A percentile compares a stretch with the other conserved stretches of the same genome.
Conservation (phyloP, 2,113 vertebrate species). For the Notothenia coriiceps region DNA sequence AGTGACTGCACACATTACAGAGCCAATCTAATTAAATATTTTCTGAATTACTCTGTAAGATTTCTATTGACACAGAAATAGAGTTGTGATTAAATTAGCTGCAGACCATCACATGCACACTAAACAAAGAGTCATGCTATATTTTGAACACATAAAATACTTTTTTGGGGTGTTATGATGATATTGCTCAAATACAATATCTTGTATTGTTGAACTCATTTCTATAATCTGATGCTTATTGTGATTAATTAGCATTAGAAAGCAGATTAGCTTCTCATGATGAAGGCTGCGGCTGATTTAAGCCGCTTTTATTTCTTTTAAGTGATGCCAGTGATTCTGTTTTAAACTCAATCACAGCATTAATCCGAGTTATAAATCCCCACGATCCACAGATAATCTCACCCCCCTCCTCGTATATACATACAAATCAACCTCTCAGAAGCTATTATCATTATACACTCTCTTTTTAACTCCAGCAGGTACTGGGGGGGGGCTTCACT, state of each 20-base stretch:
- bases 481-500: slow-evolving; percentile 17
- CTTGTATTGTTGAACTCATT: slow-evolving; percentile 52
- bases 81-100: slow-evolving; percentile 67
- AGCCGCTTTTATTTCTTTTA: slow-evolving; percentile 66
- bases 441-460: slow-evolving; percentile 86
- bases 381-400: slow-evolving; percentile 89
- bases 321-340: slow-evolving; percentile 80
- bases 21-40: slow-evolving; percentile 62
- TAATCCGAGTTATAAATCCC: slow-evolving; percentile 91
- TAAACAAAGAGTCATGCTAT: too few species aligned
- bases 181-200: too few species aligned
- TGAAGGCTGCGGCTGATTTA: slow-evolving; percentile 77
- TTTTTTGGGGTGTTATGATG: too few species aligned
- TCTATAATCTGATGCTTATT: slow-evolving; percentile 80
- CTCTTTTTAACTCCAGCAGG: slow-evolving; percentile 65
- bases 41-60: slow-evolving; percentile 64
- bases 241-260: slow-evolving; percentile 84
- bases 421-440: slow-evolving; percentile 88
- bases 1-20: slow-evolving; percentile 49
- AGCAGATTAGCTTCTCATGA: slow-evolving; percentile 81
- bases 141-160: too few species aligned
- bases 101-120: too few species aligned
- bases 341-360: slow-evolving; percentile 84
- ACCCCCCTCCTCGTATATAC: slow-evolving; percentile 83
- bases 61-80: slow-evolving; percentile 62